Evolutionary conservation across 2,888 invertebrate genomes (phyloP).

Genomic region (Papilio gigon): DNA sequence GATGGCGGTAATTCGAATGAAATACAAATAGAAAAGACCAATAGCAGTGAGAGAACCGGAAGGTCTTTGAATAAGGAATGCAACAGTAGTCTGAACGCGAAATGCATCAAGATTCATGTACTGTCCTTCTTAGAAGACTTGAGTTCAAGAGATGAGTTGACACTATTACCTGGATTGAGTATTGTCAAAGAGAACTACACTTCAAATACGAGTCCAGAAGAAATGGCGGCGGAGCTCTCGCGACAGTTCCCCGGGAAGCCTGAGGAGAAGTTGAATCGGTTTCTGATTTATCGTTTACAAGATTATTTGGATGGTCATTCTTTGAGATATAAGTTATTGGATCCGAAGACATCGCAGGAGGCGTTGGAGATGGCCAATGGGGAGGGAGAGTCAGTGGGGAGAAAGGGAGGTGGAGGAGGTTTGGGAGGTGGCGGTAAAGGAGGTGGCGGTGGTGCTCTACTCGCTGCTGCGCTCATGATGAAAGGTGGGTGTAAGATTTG

Average conservation of each 20-base stretch:
- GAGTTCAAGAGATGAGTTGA: slow-evolving; percentile 86
- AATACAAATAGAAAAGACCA: slow-evolving; percentile 46
- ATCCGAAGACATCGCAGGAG: slow-evolving; percentile 83
- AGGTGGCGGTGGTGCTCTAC: slow-evolving; percentile 65
- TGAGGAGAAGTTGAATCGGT: slow-evolving; percentile 88
- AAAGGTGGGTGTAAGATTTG: slow-evolving; percentile 74
- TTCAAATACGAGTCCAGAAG: slow-evolving; percentile 77
- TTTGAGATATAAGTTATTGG: slow-evolving; percentile 86
- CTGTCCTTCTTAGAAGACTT: slow-evolving; percentile 89
- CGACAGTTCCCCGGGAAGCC: slow-evolving; percentile 90
- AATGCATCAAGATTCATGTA: slow-evolving; percentile 90
- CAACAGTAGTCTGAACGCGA: slow-evolving; percentile 80
- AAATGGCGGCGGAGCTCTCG: slow-evolving; percentile 86
- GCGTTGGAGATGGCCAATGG: slow-evolving; percentile 78
- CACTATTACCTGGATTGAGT: slow-evolving; percentile 88
- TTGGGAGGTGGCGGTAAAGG: slow-evolving; percentile 61
- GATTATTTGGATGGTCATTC: slow-evolving; percentile 88
- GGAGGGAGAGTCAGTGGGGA: slow-evolving; percentile 70
- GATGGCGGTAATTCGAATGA: slow-evolving; percentile 62
- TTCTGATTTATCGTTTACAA: slow-evolving; percentile 85
- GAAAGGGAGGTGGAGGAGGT: slow-evolving; percentile 75
- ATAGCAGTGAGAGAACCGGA: slow-evolving; percentile 61
- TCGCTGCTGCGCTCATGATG: slow-evolving; percentile 85
- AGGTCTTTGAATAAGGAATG: slow-evolving; percentile 72
- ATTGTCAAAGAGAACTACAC: slow-evolving; percentile 85